Conservation (phyloP, 2,113 vertebrate genomes). For the Alectura lathami region DNA sequence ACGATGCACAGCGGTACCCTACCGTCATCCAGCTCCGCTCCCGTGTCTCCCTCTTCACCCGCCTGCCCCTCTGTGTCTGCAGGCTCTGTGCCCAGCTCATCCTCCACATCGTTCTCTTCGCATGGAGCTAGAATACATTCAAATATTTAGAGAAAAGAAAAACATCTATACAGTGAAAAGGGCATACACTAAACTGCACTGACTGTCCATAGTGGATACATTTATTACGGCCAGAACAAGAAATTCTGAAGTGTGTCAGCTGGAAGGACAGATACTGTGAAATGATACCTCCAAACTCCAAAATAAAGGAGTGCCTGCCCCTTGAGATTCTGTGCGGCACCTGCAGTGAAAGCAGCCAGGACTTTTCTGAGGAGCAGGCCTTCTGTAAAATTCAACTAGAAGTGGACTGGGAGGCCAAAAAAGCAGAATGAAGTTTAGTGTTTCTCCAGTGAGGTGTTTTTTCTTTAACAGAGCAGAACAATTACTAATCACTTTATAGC, state of each 20-base stretch:
- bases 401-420: not conserved
- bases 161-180: not conserved
- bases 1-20: not conserved
- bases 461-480: not conserved
- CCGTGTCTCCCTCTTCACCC: slow-evolving; percentile 79
- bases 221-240: not conserved
- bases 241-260: not conserved
- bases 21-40: slow-evolving; percentile 93
- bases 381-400: not conserved
- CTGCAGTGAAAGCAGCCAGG: not conserved
- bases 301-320: not conserved
- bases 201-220: not conserved
- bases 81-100: slow-evolving; percentile 83
- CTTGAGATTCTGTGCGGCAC: not conserved
- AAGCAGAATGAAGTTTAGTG: not conserved
- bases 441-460: not conserved
- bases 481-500: not conserved
- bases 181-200: not conserved
- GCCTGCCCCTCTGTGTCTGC: slow-evolving; percentile 86
- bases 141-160: slow-evolving; percentile 15
- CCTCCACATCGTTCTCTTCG: slow-evolving; percentile 84
- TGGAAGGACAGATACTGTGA: not conserved
- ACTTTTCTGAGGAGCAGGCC: not conserved
- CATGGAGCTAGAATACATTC: slow-evolving; percentile 80
- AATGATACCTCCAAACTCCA: not conserved